Conservation (phyloP, 2,797 vertebrate species). For the Argya squamiceps region DNA sequence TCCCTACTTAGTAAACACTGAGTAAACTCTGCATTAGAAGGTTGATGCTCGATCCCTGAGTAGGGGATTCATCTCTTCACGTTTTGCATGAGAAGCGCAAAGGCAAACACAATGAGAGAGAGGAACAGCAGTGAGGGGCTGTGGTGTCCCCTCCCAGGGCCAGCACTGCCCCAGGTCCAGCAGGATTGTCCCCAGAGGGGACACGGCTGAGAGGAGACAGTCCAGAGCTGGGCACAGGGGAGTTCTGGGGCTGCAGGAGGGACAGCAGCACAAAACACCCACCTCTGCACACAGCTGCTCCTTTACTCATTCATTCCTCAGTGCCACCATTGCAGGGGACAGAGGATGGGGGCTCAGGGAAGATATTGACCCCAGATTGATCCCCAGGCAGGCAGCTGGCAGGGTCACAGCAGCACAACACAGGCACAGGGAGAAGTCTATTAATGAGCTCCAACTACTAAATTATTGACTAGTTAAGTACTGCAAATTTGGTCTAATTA, state of each 20-base stretch:
- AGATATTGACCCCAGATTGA: slow-evolving; percentile 48
- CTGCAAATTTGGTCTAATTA: slow-evolving; percentile 71
- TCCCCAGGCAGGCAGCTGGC: slow-evolving; percentile 25
- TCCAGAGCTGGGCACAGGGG: neutral
- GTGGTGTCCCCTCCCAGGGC: rapidly evolving
- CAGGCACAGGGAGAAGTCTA: slow-evolving; percentile 67
- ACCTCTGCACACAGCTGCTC: neutral
- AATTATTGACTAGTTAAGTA: slow-evolving; percentile 75
- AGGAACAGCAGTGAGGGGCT: neutral
- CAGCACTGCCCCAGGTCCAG: rapidly evolving
- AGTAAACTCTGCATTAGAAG: neutral
- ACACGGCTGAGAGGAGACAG: rapidly evolving
- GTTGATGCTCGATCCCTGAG: rapidly evolving
- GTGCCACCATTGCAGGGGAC: neutral
- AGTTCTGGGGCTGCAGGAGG: neutral
- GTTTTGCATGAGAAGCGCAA: rapidly evolving
- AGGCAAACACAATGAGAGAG: rapidly evolving
- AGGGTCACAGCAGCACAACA: neutral
- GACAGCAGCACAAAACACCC: neutral
- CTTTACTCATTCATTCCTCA: neutral
- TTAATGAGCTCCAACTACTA: slow-evolving; percentile 69
- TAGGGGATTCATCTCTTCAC: neutral
- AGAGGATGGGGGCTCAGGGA: neutral
- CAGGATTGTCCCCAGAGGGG: neutral
- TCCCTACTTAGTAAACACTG: neutral